These are phyloP conservation scores for Molanna angustata DNA, from an alignment of 2,888 invertebrate species.

Conservation along the genomic window DNA sequence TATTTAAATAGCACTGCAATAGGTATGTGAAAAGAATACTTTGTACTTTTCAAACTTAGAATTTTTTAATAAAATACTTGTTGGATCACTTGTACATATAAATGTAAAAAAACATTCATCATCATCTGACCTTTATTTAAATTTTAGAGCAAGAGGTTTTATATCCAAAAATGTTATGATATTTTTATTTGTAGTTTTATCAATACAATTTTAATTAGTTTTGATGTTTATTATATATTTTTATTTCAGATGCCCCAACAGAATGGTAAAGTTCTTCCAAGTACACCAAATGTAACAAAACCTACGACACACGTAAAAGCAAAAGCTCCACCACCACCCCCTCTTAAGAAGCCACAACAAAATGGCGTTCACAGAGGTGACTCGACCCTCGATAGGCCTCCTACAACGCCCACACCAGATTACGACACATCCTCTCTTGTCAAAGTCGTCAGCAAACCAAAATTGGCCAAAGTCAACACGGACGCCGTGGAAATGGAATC, in stretches of 20 bases:
- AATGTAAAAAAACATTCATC: too few species aligned
- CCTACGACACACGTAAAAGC: conserved; percentile 33
- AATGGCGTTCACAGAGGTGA: conserved; percentile 15
- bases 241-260: conserved; percentile 31
- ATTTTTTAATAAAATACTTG: too few species aligned
- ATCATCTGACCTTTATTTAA: too few species aligned
- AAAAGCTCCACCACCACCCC: conserved; percentile 37
- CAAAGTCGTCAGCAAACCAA: conserved; percentile 35
- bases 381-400: conserved; percentile 35
- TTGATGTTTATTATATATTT: background rate
- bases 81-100: too few species aligned
- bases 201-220: too few species aligned
- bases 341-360: conserved; percentile 22
- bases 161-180: too few species aligned
- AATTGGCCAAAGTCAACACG: conserved; percentile 39
- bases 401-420: conserved; percentile 55
- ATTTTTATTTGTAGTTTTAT: too few species aligned
- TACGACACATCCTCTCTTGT: conserved; percentile 45
- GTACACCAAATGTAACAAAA: conserved; percentile 15
- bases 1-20: too few species aligned
- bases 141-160: too few species aligned
- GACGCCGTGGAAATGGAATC: conserved; percentile 73
- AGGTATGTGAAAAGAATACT: too few species aligned
- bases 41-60: too few species aligned
- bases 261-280: conserved; percentile 19